Conservation (phyloP, 1,140 invertebrate species). For the Anoplophora glabripennis region DNA sequence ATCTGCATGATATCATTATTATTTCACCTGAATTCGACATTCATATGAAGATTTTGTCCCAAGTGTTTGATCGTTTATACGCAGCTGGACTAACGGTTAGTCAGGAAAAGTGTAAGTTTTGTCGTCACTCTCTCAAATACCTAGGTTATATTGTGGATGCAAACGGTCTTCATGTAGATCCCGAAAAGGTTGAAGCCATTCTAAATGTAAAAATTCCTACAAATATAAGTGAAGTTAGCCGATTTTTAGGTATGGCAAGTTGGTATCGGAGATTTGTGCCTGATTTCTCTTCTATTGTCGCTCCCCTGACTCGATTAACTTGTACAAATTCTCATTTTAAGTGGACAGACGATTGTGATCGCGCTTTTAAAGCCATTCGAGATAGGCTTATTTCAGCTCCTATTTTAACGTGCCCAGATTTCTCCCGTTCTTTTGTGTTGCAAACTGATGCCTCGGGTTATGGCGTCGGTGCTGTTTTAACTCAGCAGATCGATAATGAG, state of each 20-base stretch:
- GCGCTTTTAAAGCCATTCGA: conserved; percentile 23
- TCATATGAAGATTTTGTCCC: conserved; percentile 27
- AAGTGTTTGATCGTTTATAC: conserved; percentile 34
- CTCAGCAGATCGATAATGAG: too few species aligned
- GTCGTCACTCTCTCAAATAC: conserved; percentile 33
- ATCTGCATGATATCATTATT: conserved; percentile 39
- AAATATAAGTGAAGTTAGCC: conserved; percentile 44
- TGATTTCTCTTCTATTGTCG: conserved; percentile 37
- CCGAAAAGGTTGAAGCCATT: conserved; percentile 44
- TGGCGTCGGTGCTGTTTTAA: too few species aligned
- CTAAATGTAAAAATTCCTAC: conserved; percentile 29
- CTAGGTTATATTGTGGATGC: conserved; percentile 42
- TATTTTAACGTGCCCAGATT: too few species aligned
- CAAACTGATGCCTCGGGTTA: too few species aligned
- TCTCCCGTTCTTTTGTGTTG: too few species aligned
- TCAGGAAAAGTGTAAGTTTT: conserved; percentile 43
- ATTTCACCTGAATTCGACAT: conserved; percentile 26
- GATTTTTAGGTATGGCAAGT: conserved; percentile 49
- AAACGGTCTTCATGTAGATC: conserved; percentile 43
- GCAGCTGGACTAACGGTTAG: conserved; percentile 37
- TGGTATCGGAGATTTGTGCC: conserved; percentile 46
- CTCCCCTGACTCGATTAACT: conserved; percentile 34
- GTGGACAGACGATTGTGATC: conserved; percentile 17
- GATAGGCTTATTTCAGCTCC: too few species aligned
- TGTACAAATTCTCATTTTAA: conserved; percentile 23